Conservation (phyloP, 1,140 invertebrate genomes). For the Drosophila trapezifrons region DNA sequence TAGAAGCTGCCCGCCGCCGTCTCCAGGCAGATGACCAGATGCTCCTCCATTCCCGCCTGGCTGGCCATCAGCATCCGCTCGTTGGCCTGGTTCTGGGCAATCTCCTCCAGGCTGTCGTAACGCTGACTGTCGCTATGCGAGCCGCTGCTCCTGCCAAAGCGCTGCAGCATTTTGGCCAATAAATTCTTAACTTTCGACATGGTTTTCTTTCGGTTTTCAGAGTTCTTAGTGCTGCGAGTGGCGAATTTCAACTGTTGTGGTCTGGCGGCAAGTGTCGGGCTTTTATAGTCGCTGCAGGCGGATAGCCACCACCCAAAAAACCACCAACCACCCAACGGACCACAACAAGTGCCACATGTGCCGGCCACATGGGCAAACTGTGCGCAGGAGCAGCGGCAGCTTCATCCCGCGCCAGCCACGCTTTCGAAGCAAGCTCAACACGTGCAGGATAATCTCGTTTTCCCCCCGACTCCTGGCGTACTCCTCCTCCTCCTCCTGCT, state of each 20-base stretch:
- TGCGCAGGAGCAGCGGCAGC: conserved; percentile 51
- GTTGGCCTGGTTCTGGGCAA: conserved; percentile 77
- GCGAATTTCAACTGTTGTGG: conserved; percentile 59
- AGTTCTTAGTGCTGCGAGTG: conserved; percentile 50
- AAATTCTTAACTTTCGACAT: conserved; percentile 76
- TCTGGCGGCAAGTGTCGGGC: conserved; percentile 51
- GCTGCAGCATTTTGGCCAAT: conserved; percentile 69
- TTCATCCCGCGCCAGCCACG: conserved; percentile 67
- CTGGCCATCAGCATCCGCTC: conserved; percentile 62
- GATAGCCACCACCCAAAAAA: conserved; percentile 43
- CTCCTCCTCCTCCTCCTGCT: conserved; percentile 24
- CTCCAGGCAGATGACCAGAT: conserved; percentile 69
- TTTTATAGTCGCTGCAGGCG: conserved; percentile 53
- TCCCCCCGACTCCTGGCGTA: conserved; percentile 29
- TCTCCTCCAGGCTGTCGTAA: conserved; percentile 70
- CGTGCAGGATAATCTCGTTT: conserved; percentile 78
- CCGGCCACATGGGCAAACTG: conserved; percentile 65
- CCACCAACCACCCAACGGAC: conserved; percentile 48
- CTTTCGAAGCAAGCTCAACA: conserved; percentile 79
- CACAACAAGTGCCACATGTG: conserved; percentile 75
- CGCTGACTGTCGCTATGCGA: conserved; percentile 36
- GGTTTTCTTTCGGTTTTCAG: conserved; percentile 1
- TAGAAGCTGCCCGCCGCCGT: conserved; percentile 70
- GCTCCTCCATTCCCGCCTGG: conserved; percentile 44
- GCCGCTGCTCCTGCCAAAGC: conserved; percentile 43